Base-by-base conservation (phyloP, 37 sponge, comb jelly and placozoan genomes). In the Beroe forskalii region DNA sequence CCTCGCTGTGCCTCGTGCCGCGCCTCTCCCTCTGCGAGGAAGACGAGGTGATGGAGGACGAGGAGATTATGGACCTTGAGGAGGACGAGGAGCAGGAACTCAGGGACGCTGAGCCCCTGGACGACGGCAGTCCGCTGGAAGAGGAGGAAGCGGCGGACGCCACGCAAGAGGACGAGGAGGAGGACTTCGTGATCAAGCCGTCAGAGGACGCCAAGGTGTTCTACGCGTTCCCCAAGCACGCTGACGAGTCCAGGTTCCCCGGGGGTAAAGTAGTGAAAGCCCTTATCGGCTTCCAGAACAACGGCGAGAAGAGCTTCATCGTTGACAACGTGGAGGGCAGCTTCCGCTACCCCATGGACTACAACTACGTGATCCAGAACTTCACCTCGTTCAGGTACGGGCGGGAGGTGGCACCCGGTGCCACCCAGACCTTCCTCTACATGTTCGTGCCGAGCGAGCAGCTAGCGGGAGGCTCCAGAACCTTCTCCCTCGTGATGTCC, bases 321-420 rank as follows among this genome's bases (percentile, higher is more conserved):
- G 32, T 91, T 3, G 91, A 91, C 19, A 72, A 91, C 60, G 31
- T 91, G 35, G 91, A 91, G 61, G 91, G 62, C 19, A 33, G 69
- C 2, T 72, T 91, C 91, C 32, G 75, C 36, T 97, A 95, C 76
- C 97, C 97, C 40, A 96, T 95, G 72, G 97, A 97, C 80, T 97
- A 92, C 94, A 92, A 89, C 89, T 97, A 95, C 63, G 66, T 86
- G 41, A 95, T 97, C 76, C 97, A 97, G 91, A 97, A 97, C 93
- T 96, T 95, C 80, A 93, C 75, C 12, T 38, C 40, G 22, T 72
- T 72, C 75, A 23, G 75, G 6, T 72, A 72, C 38, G 40, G 40
- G 38, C 28, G 75, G 20, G 75, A 72, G 38, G 75, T 72, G 22
- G 75, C 75, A 4, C 75, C 75, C 37, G 75, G 75, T 30, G 75